Evolutionary conservation across 2,113 vertebrate genomes (phyloP), one percentile per base, ranked within the genome.

Genomic region (Spheniscus mendiculus): DNA sequence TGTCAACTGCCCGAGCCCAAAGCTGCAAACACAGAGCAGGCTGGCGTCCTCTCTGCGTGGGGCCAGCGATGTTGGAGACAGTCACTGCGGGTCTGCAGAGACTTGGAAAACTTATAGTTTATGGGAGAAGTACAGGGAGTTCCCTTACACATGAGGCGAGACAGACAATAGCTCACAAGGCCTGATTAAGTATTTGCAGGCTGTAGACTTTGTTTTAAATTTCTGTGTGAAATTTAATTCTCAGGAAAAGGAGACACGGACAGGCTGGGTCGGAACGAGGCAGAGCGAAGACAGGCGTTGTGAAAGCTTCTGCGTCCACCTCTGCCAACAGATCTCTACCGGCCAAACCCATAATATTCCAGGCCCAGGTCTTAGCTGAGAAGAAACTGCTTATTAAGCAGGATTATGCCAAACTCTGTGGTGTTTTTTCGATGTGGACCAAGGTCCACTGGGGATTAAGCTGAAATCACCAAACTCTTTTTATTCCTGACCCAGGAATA

Each of bases 81-180:
- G 58, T 38, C 74, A 14, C 72, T 5, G 61, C 11, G 56, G 61
- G 40, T n/a, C 88, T 40, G 93, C 70, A 12, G 58, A 36, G 62
- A 27, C 87, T 70, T 6, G 73, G 30, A 50, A n/a, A 78, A n/a
- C 56, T 12, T 7, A 3, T 2, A 45, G 36, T 59, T 82, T 32
- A 36, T 66, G 88, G 81, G 22, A 88, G 67, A 69, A 77, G 83
- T 29, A 47, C 88, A 92, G 96, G 95, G 94, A 97, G 96, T 91
- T 92, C 94, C 96, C 93, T 97, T 92, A 74, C 95, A 95, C 90
- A 85, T 36, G 52, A 91, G 66, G 74, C 71, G 2, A 96, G 72
- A 7, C 85, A 96, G 55, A 97, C 95, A 95, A 97, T 92, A 83
- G 97, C 83, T 92, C 50, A 2, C 83, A 40, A 70, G 79, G 83